phyloP scores from a whole-genome alignment of 2,797 vertebrate genomes.

The Triplophysa bombifrons region DNA sequence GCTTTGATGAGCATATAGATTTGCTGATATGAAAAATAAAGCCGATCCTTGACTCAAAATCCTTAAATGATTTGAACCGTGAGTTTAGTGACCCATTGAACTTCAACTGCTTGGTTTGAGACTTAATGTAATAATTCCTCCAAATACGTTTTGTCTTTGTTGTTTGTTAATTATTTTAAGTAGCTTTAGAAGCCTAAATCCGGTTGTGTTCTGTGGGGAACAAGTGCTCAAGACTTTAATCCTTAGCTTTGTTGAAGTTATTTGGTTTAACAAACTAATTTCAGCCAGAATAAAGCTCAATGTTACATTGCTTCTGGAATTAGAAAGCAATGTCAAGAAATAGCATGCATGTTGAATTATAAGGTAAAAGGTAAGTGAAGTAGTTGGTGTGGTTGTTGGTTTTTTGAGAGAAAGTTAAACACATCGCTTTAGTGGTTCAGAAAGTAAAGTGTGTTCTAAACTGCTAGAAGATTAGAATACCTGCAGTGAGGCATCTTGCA shows the following conservation, averaged over 20 bases:
- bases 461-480: constrained; percentile 41
- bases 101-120: background rate
- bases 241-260: constrained; percentile 69
- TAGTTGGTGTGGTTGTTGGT: background rate
- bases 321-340: background rate
- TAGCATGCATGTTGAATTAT: background rate
- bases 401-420: background rate
- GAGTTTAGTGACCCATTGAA: too few species aligned
- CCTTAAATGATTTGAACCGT: too few species aligned
- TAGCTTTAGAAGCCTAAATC: constrained; percentile 73
- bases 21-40: too few species aligned
- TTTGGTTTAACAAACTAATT: constrained; percentile 60
- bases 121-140: constrained; percentile 26
- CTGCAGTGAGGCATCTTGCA: constrained; percentile 34
- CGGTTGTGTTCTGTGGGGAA: constrained; percentile 58
- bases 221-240: constrained; percentile 71
- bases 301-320: background rate
- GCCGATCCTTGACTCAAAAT: too few species aligned
- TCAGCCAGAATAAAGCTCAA: constrained; percentile 48
- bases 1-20: too few species aligned
- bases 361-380: background rate
- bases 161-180: constrained; percentile 72
- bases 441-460: background rate
- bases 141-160: constrained; percentile 58
- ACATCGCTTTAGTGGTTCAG: background rate